A percentile compares a stretch with the other conserved stretches of the same genome.
phyloP scores from a whole-genome alignment of 1,140 invertebrate species.

The Pseudomyrmex pallidus region DNA sequence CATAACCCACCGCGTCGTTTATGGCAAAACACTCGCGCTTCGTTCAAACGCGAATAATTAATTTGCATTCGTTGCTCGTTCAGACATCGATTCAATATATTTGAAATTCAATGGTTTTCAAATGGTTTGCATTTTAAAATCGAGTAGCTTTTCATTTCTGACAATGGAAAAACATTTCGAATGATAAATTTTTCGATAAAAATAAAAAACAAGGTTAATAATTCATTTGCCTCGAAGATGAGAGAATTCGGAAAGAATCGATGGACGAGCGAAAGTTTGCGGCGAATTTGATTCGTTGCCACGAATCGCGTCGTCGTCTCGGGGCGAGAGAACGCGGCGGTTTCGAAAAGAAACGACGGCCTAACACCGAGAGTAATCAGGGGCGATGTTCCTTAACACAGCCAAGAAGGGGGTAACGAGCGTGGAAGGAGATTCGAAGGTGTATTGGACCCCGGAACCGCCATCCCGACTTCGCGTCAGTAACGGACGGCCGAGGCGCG shows the following conservation, averaged over 20 bases:
- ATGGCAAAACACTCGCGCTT: neutral
- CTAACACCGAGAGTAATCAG: conserved; percentile 36
- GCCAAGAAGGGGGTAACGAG: conserved; percentile 49
- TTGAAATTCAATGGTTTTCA: neutral
- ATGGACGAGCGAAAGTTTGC: conserved; percentile 1
- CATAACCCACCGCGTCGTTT: too few species aligned
- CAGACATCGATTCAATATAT: neutral
- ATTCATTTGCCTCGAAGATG: neutral
- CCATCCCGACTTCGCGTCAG: conserved; percentile 59
- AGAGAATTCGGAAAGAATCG: too few species aligned
- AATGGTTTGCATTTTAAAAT: neutral
- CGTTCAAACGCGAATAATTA: conserved; percentile 63
- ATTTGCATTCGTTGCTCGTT: conserved; percentile 12
- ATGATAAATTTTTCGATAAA: neutral
- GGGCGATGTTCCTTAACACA: conserved; percentile 52
- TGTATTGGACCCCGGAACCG: conserved; percentile 36
- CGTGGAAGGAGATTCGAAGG: conserved; percentile 53
- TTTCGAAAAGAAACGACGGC: conserved; percentile 11
- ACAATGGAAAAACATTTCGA: too few species aligned
- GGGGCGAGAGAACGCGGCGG: neutral
- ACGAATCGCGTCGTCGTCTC: too few species aligned
- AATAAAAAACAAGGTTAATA: neutral
- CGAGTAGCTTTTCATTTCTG: too few species aligned
- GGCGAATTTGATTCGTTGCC: conserved; percentile 30
- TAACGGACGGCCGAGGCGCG: conserved; percentile 67